A percentile compares a stretch with the other conserved stretches of the same genome.
Conservation (phyloP, 2,797 vertebrate genomes). For the Otolemur crassicaudatus region DNA sequence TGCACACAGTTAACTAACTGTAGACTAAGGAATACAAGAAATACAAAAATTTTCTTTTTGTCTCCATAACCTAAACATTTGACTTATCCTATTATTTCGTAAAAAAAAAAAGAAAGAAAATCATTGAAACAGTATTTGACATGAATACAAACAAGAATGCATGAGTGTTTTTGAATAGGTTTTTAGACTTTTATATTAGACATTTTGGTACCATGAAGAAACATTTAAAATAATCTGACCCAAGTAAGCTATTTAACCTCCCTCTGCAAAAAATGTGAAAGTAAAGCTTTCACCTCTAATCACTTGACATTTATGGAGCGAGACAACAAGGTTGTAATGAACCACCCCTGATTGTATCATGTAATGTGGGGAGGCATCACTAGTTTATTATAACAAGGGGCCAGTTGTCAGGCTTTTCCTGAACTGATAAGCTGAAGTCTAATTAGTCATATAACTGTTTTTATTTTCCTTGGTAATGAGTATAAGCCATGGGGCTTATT, state of each 20-base stretch:
- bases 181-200: slow-evolving; percentile 36
- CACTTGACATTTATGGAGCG: slow-evolving; percentile 52
- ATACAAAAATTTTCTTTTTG: neutral
- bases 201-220: slow-evolving; percentile 43
- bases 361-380: neutral
- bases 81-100: neutral
- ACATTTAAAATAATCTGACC: slow-evolving; percentile 39
- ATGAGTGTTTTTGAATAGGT: neutral
- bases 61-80: neutral
- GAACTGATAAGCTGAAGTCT: slow-evolving; percentile 58
- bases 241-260: slow-evolving; percentile 40
- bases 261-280: neutral
- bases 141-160: slow-evolving; percentile 22
- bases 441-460: slow-evolving; percentile 66
- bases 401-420: neutral
- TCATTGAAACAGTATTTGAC: neutral
- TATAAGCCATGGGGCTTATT: slow-evolving; percentile 42
- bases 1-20: neutral
- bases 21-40: neutral
- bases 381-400: slow-evolving; percentile 55
- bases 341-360: neutral
- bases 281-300: slow-evolving; percentile 50
- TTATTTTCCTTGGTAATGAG: slow-evolving; percentile 66
- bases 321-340: neutral
- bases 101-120: neutral